These are phyloP conservation scores for Poecilobothrus nobilitatus DNA, from an alignment of 2,888 invertebrate genomes.

Conservation along the genomic window DNA sequence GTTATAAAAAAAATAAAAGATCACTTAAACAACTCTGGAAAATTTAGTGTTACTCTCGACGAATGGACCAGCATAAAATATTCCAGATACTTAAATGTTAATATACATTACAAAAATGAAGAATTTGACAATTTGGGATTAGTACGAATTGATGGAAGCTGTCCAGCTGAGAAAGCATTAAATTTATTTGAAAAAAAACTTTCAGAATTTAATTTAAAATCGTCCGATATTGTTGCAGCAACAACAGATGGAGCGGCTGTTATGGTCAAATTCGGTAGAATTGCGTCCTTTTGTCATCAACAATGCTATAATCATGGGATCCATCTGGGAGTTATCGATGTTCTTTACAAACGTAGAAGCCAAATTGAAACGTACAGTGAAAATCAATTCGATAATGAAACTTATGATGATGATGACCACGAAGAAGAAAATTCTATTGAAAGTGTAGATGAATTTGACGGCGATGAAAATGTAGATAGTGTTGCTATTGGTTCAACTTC, in stretches of 20 bases:
- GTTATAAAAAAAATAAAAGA: conserved; percentile 10
- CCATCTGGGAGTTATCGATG: conserved; percentile 1
- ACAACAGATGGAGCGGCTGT: conserved; percentile 7
- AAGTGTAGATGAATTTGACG: conserved; percentile 11
- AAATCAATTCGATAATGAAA: conserved; percentile 5
- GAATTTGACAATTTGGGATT: neutral
- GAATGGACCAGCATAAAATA: conserved; percentile 12
- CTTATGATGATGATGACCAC: conserved; percentile 1
- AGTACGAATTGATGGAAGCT: neutral
- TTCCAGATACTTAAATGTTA: conserved; percentile 9
- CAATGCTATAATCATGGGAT: conserved; percentile 1
- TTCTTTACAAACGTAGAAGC: neutral
- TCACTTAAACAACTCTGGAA: neutral
- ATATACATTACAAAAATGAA: neutral
- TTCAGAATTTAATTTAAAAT: conserved; percentile 10
- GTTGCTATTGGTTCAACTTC: neutral
- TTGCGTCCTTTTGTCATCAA: neutral
- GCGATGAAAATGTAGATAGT: conserved; percentile 8
- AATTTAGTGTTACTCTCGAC: conserved; percentile 13
- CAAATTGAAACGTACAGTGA: conserved; percentile 2
- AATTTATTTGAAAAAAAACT: conserved; percentile 11
- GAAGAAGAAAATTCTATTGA: conserved; percentile 12
- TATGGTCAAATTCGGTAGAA: conserved; percentile 4
- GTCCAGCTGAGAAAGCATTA: neutral
- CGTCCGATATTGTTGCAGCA: conserved; percentile 1